These are phyloP conservation scores for Zaprionus lineosus DNA, from an alignment of 2,888 invertebrate species.

Conservation along the genomic window DNA sequence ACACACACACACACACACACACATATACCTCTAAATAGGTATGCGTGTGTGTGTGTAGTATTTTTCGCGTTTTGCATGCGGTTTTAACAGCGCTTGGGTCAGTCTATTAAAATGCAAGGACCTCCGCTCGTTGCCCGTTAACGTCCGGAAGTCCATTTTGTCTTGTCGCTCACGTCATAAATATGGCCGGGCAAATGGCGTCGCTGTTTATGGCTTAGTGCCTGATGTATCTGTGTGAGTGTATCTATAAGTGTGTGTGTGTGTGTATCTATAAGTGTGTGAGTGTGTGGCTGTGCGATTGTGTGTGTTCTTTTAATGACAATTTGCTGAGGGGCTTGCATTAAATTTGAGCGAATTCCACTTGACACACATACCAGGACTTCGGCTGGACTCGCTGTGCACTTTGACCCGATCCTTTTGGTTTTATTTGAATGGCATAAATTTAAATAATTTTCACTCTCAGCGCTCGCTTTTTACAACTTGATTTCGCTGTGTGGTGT, in stretches of 20 bases:
- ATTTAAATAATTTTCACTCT: slow-evolving; percentile 70
- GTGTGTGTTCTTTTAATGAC: slow-evolving; percentile 71
- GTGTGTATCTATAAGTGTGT: not conserved
- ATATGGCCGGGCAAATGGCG: slow-evolving; percentile 71
- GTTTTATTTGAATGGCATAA: slow-evolving; percentile 52
- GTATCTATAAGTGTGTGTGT: not conserved
- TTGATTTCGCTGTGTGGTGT: too few relatives aligned
- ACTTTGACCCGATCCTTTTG: slow-evolving; percentile 30
- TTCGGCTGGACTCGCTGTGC: slow-evolving; percentile 7
- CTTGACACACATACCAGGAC: slow-evolving; percentile 67
- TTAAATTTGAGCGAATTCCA: slow-evolving; percentile 68
- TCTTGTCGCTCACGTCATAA: slow-evolving; percentile 78
- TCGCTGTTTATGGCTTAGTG: slow-evolving; percentile 62
- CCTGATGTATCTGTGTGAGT: slow-evolving; percentile 6
- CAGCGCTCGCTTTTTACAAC: slow-evolving; percentile 48
- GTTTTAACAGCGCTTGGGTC: slow-evolving; percentile 72
- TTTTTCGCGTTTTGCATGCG: slow-evolving; percentile 73
- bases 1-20: slow-evolving; percentile 24
- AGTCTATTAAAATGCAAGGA: slow-evolving; percentile 78
- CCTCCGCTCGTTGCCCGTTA: slow-evolving; percentile 9
- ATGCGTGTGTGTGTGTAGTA: slow-evolving; percentile 29
- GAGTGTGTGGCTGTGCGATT: slow-evolving; percentile 14
- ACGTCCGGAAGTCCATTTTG: slow-evolving; percentile 75
- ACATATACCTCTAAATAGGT: not conserved
- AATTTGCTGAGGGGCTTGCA: slow-evolving; percentile 73